Evolutionary conservation across 2,888 invertebrate genomes (phyloP), one percentile per base, ranked within the genome.

Genomic region (Leptopilina drosophilae): DNA sequence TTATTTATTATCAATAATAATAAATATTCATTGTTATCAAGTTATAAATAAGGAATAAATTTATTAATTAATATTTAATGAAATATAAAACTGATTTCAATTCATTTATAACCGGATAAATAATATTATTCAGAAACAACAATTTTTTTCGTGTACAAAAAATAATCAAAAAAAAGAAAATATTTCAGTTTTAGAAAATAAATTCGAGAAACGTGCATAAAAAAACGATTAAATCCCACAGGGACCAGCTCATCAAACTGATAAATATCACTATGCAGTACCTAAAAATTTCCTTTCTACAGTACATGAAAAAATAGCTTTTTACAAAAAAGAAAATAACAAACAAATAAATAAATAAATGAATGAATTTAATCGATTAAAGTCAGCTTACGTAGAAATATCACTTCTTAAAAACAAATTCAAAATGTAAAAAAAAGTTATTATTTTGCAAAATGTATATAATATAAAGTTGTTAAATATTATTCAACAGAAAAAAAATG

Each of bases 181-280:
- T 59, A 59, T 62, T 73, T 73, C 33, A 33, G 33, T 33, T 73
- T n/a, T 59, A 40, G 56, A 73, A 73, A 8, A 9, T 73, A 40
- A 73, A 59, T 56, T 73, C 33, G 26, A 73, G 33, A 56, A 73
- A 59, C 56, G n/a, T 73, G 33, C 73, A 73, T 73, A 59, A 73
- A 62, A 49, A 73, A 59, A 8, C 56, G 26, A 73, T 82, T 78
- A 81, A 85, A 88, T 88, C 88, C 87, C 88, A 83, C 86, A 85
- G 88, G 88, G 88, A 88, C 88, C 88, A 88, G 85, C 84, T 83
- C 79, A 82, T 85, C 80, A 77, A 49, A 69, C 79, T 67, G 81
- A 78, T 76, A 64, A 62, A 76, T 76, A 76, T 67, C 77, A 77
- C 64, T 59, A 73, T 73, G 56, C 73, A 53, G 78, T 84, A 84